Base-by-base conservation (phyloP, 1,140 invertebrate genomes). In the Neodiprion lecontei region DNA sequence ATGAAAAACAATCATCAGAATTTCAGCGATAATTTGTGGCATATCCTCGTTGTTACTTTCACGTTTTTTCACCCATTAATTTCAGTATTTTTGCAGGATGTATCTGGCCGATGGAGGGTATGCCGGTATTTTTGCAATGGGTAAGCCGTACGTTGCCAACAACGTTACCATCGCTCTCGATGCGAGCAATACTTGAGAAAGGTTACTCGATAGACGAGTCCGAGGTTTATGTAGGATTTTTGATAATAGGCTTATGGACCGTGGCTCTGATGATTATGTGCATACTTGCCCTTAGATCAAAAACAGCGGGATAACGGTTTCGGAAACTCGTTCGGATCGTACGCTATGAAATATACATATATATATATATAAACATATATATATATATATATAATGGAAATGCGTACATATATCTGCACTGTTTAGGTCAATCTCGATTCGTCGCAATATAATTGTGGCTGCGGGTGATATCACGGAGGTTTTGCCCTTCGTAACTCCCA, bases 41-140 rank as follows among this genome's bases (percentile, higher is more conserved):
- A 76, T 48, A 70, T 69, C 14, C 14, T 70, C 68, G 23, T 69
- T 68, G 1, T 68, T 17, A 71, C 9, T 17, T 72, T 75, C 78
- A 78, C 49, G 61, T 48, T 40, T 74, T 40, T 65, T 12, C 61
- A 69, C 0, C 48, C 1, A 70, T 74, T 69, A 48, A 69, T 77
- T 40, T 40, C 28, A 5, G 28, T 40, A 40, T 40, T 40, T 4
- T 40, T 40, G 23, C 85, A 95, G 96, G 96, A 77, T 92, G 95
- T n/a, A 89, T 98, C 17, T 98, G 96, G 96, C 96, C 96, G 0
- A 77, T 96, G n/a, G 95, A 98, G 85, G 92, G 92, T 9, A 94
- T 94, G 92, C 91, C 92, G 1, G 76, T 78, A 14, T 79, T 83
- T 1, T 82, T 95, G 0, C 85, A 88, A 28, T 89, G 89, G 73